Base-by-base conservation (phyloP, 2,797 vertebrate species). In the Crocodylus rhombifer region DNA sequence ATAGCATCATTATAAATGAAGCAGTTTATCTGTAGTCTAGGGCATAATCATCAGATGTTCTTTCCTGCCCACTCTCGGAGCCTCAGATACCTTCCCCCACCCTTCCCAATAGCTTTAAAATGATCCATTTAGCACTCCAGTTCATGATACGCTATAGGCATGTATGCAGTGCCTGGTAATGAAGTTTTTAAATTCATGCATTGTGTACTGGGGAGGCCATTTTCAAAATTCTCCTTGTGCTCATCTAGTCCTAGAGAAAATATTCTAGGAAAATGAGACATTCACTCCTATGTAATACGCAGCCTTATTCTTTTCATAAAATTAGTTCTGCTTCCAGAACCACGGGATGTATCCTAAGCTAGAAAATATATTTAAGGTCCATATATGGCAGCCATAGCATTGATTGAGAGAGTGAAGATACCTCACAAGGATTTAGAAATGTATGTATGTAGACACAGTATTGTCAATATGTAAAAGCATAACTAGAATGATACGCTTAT, bases 91-190 rank as follows among this genome's bases (percentile, higher is more conserved):
- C 84, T 93, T 80, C 91, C 17, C 14, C 42, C 42, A 7, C 42
- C 42, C 2, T 42, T 42, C 28, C 60, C 1, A 5, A 26, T 42
- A 65, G 23, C 42, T 94, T 84, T 86, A 73, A 88, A 87, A 62
- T 80, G 61, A 91, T 91, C 36, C 74, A 71, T 62, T 90, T 78
- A 87, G 60, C 89, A 91, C 94, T 94, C 82, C 84, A 64, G 89
- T 77, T 80, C 82, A 0, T 64, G 42, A 56, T 67, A 1, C 21
- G 16, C 56, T 91, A 69, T 62, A 91, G 80, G 84, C 64, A 3
- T 78, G 58, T 77, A 20, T 60, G 88, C 33, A 28, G 33, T 87
- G 61, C 84, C 80, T 80, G 89, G 78, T 87, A 94, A 86, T 92
- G 84, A 94, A 42, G 89, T 74, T 60, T 42, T 17, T 63, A 90